These are phyloP conservation scores for Ptilorrhoa leucosticta DNA, from an alignment of 2,113 vertebrate species.

Conservation along the genomic window DNA sequence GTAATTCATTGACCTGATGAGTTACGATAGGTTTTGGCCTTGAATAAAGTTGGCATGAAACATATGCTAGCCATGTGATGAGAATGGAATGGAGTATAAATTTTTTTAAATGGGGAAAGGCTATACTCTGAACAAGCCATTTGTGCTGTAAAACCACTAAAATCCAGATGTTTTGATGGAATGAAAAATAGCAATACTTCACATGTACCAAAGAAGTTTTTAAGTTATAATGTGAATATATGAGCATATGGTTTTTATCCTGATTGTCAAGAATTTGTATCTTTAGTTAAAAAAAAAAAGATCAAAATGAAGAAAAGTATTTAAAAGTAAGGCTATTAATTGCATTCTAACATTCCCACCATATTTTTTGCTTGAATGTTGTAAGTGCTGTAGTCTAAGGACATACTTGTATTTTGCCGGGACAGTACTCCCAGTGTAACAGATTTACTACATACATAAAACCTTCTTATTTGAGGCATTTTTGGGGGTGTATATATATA, in stretches of 20 bases:
- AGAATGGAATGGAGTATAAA: conserved; percentile 33
- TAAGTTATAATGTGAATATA: neutral
- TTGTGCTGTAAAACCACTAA: conserved; percentile 46
- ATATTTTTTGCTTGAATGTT: neutral
- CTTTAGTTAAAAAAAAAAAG: neutral
- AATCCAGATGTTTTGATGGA: conserved; percentile 55
- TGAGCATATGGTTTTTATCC: neutral
- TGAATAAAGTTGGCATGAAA: conserved; percentile 35
- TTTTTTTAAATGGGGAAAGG: conserved; percentile 23
- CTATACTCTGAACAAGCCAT: conserved; percentile 22
- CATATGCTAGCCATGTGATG: conserved; percentile 45
- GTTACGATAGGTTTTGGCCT: conserved; percentile 22
- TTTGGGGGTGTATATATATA: neutral
- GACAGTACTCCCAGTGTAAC: neutral
- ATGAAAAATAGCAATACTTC: conserved; percentile 29
- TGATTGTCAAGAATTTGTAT: neutral
- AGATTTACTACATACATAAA: neutral
- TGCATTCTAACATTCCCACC: neutral
- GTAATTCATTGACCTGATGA: conserved; percentile 27
- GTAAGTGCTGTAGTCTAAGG: neutral
- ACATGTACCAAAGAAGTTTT: neutral
- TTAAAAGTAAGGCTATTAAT: neutral
- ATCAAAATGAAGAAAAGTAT: neutral
- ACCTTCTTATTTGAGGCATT: neutral
- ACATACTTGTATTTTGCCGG: neutral